phyloP scores from a whole-genome alignment of 1,140 invertebrate species.

The Zaprionus davidi region DNA sequence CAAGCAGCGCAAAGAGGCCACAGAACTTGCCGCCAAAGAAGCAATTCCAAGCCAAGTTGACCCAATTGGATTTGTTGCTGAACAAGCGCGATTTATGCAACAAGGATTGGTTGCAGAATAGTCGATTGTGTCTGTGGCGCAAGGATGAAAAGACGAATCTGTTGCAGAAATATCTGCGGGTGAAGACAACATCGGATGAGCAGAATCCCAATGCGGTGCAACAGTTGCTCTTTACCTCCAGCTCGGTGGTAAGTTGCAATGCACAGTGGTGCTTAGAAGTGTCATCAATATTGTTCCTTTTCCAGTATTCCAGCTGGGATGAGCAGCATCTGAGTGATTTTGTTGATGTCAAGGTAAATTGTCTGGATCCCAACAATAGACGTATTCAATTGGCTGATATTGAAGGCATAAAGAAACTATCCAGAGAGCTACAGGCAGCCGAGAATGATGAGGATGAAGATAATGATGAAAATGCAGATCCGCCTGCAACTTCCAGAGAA shows the following conservation, averaged over 20 bases:
- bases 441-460: constrained; percentile 49
- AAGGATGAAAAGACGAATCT: constrained; percentile 75
- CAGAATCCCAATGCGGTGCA: constrained; percentile 50
- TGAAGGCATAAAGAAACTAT: constrained; percentile 55
- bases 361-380: constrained; percentile 74
- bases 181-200: constrained; percentile 56
- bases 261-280: neutral
- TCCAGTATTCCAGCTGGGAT: constrained; percentile 82
- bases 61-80: constrained; percentile 63
- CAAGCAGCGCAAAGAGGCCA: constrained; percentile 55
- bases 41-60: constrained; percentile 57
- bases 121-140: constrained; percentile 77
- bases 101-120: constrained; percentile 66
- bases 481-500: neutral
- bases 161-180: constrained; percentile 77
- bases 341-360: constrained; percentile 70
- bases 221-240: constrained; percentile 77
- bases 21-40: constrained; percentile 74
- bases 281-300: neutral
- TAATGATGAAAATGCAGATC: constrained; percentile 25
- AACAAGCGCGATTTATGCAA: constrained; percentile 67
- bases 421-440: constrained; percentile 43
- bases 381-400: constrained; percentile 69
- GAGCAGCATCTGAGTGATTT: constrained; percentile 73
- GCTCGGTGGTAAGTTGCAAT: constrained; percentile 71